A percentile compares a stretch with the other conserved stretches of the same genome.
phyloP scores from a whole-genome alignment of 2,797 vertebrate genomes.

The Diplodus puntazzo region DNA sequence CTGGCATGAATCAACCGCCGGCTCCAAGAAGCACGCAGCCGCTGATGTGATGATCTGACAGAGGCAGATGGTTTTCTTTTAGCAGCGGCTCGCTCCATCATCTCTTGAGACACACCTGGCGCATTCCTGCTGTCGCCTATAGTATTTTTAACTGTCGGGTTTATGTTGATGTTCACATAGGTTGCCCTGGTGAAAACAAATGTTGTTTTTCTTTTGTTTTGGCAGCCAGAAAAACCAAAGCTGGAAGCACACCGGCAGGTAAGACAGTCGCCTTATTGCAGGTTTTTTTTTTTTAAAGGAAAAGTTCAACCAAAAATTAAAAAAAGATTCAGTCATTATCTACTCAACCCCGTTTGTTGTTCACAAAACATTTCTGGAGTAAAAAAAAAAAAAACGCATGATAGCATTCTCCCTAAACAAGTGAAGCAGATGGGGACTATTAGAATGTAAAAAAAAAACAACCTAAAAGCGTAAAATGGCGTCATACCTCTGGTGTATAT shows the following conservation, averaged over 20 bases:
- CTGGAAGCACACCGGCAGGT: slow-evolving; percentile 59
- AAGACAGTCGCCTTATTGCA: background rate
- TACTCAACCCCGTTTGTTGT: too few species aligned
- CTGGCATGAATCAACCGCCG: slow-evolving; percentile 58
- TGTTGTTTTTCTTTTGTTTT: background rate
- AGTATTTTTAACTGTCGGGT: slow-evolving; percentile 20
- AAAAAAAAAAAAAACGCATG: too few species aligned
- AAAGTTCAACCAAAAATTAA: too few species aligned
- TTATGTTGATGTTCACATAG: background rate
- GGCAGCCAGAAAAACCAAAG: slow-evolving; percentile 61
- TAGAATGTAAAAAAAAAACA: too few species aligned
- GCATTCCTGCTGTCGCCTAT: background rate
- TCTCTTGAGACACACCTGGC: slow-evolving; percentile 36
- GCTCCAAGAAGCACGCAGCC: slow-evolving; percentile 43
- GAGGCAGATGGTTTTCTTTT: slow-evolving; percentile 72
- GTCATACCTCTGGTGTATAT: too few species aligned
- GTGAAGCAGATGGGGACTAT: too few species aligned
- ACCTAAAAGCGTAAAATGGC: too few species aligned
- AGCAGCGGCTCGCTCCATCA: slow-evolving; percentile 44
- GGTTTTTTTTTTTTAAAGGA: background rate
- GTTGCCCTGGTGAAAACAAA: background rate
- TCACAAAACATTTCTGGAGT: too few species aligned
- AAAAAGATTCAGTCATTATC: too few species aligned
- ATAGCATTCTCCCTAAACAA: too few species aligned
- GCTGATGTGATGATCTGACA: slow-evolving; percentile 63